phyloP scores from a whole-genome alignment of 2,888 invertebrate species.

The Agrypnus murinus region DNA sequence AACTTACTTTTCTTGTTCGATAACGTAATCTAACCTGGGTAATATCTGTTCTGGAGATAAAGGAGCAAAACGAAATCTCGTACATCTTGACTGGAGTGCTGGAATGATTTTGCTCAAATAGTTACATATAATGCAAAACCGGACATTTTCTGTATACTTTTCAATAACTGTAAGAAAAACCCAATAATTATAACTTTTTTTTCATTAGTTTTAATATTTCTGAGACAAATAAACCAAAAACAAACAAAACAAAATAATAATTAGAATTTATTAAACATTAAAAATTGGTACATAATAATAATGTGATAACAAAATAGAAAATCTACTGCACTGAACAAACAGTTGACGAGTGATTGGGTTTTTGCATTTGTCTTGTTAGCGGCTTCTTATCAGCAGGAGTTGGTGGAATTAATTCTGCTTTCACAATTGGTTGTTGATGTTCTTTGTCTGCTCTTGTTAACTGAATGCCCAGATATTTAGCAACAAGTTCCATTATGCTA shows the following conservation, averaged over 20 bases:
- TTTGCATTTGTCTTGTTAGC: not conserved
- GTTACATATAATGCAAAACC: conserved; percentile 99
- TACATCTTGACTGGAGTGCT: conserved; percentile 98
- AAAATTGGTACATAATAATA: too few species aligned
- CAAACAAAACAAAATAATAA: too few species aligned
- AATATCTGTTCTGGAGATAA: conserved; percentile 89
- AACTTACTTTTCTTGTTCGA: conserved; percentile 85
- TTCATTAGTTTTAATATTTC: too few species aligned
- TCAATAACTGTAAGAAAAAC: conserved; percentile 87
- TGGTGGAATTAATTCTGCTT: conserved; percentile 75
- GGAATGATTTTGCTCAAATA: conserved; percentile 99
- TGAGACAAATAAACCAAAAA: too few species aligned
- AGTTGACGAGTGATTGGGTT: conserved; percentile 65
- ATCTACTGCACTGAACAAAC: conserved; percentile 74
- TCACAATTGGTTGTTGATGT: conserved; percentile 78
- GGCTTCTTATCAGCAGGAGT: conserved; percentile 41
- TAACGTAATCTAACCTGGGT: conserved; percentile 90
- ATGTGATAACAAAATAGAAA: not conserved
- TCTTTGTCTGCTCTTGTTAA: conserved; percentile 80
- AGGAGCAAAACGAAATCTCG: conserved; percentile 96
- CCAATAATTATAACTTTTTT: not conserved
- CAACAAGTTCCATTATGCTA: conserved; percentile 81
- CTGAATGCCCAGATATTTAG: conserved; percentile 79
- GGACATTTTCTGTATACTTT: conserved; percentile 98
- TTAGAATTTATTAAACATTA: too few species aligned